Conservation (phyloP, 2,797 vertebrate species). For the Alcedo quadribrachys region DNA sequence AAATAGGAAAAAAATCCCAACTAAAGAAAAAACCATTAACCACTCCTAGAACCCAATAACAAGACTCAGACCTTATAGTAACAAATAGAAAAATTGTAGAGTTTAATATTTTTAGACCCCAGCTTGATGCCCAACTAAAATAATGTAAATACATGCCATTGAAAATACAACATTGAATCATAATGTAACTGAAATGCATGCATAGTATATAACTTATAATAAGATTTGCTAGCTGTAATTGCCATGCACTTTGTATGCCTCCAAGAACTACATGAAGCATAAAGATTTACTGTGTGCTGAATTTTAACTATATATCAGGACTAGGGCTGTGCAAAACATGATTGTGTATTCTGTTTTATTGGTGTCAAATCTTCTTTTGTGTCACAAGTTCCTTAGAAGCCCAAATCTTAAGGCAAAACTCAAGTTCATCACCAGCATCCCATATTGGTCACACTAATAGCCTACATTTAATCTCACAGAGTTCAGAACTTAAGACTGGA, state of each 20-base stretch:
- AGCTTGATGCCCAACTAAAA: not conserved
- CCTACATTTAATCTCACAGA: not conserved
- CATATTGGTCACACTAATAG: not conserved
- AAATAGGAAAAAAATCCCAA: not conserved
- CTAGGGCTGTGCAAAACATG: not conserved
- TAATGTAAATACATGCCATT: not conserved
- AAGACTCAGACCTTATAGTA: not conserved
- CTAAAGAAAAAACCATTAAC: not conserved
- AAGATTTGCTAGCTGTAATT: constrained; percentile 39
- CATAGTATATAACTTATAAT: not conserved
- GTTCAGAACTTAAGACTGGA: not conserved
- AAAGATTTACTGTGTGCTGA: not conserved
- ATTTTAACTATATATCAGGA: not conserved
- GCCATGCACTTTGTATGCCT: not conserved
- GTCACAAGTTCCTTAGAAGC: not conserved
- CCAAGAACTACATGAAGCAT: not conserved
- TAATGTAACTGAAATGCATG: not conserved
- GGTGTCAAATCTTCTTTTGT: not conserved
- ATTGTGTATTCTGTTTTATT: not conserved
- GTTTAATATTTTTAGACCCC: not conserved
- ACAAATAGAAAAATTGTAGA: not conserved
- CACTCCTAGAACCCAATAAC: not conserved
- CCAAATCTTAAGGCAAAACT: not conserved
- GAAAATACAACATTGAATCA: not conserved
- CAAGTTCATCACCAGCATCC: not conserved